These are phyloP conservation scores for Didymodactylos carnosus DNA, from an alignment of 2,888 invertebrate species.

Conservation along the genomic window DNA sequence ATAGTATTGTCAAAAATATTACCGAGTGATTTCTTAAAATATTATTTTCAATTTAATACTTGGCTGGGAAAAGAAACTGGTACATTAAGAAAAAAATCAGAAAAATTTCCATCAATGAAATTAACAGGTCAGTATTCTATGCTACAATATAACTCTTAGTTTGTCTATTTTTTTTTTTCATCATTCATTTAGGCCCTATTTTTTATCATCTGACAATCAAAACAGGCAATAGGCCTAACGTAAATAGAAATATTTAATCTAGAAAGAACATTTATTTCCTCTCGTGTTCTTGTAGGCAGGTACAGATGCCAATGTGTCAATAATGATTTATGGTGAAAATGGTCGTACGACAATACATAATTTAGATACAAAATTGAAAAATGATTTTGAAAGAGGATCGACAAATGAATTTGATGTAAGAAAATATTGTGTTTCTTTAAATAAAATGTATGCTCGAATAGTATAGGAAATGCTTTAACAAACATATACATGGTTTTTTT, in stretches of 20 bases:
- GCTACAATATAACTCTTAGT: background rate
- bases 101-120: background rate
- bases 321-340: background rate
- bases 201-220: background rate
- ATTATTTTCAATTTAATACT: background rate
- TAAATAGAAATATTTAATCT: too few species aligned
- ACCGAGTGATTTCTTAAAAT: background rate
- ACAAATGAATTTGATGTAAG: background rate
- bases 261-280: too few species aligned
- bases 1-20: background rate
- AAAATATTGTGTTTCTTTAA: background rate
- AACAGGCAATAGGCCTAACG: background rate
- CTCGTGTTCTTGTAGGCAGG: background rate
- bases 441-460: too few species aligned
- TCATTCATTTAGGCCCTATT: background rate
- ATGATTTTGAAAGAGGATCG: background rate
- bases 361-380: background rate
- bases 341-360: background rate
- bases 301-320: background rate
- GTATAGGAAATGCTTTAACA: too few species aligned
- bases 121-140: background rate
- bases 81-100: background rate
- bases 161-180: background rate
- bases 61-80: background rate
- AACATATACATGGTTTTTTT: too few species aligned